Evolutionary conservation across 2,888 invertebrate species (phyloP).

Genomic region (Alviniconcha strummeri): DNA sequence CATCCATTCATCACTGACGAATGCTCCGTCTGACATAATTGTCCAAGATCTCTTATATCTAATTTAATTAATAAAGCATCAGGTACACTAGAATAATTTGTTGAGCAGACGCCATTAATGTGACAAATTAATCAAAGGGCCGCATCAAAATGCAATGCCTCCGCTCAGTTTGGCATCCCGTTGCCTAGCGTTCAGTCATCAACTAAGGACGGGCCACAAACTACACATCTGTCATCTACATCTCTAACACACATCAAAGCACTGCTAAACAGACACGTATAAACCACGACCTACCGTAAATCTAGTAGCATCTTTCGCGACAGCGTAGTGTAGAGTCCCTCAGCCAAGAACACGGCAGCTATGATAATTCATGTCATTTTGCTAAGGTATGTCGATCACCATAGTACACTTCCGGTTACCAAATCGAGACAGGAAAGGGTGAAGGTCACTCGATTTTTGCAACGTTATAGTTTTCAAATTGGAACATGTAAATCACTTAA

Average conservation of each 20-base stretch:
- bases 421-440: constrained; percentile 37
- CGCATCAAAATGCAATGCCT: background rate
- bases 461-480: too few relatives aligned
- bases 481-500: too few relatives aligned
- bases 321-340: background rate
- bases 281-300: constrained; percentile 3
- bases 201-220: background rate
- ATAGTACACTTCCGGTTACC: constrained; percentile 46
- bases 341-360: constrained; percentile 22
- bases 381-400: constrained; percentile 45
- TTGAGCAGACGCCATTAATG: constrained; percentile 19
- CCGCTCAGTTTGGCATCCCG: constrained; percentile 8
- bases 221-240: too few relatives aligned
- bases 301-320: constrained; percentile 2
- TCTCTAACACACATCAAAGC: too few relatives aligned
- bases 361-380: constrained; percentile 44
- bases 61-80: too few relatives aligned
- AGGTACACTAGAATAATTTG: background rate
- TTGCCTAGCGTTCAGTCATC: constrained; percentile 27
- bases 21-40: too few relatives aligned
- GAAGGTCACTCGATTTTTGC: constrained; percentile 7
- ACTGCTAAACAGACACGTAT: too few relatives aligned
- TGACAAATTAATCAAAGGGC: constrained; percentile 15
- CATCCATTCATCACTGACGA: too few relatives aligned
- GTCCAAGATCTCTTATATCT: too few relatives aligned